Conservation (phyloP, 1,140 invertebrate genomes). For the Battus philenor region DNA sequence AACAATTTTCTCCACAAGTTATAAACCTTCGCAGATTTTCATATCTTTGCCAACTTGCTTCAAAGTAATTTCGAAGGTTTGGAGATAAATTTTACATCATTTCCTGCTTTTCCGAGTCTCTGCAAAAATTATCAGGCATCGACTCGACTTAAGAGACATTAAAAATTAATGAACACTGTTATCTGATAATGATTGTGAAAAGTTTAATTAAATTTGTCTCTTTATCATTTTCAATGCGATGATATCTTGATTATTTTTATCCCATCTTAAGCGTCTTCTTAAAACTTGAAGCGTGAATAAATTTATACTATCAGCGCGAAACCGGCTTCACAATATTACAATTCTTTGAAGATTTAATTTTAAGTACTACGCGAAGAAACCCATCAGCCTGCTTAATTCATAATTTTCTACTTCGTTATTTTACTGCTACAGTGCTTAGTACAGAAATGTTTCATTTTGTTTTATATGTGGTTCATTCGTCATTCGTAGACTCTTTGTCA, state of each 20-base stretch:
- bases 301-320: conserved; percentile 27
- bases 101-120: conserved; percentile 55
- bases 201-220: conserved; percentile 72
- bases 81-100: conserved; percentile 69
- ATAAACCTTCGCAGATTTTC: conserved; percentile 60
- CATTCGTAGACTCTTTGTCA: too few relatives aligned
- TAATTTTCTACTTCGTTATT: too few relatives aligned
- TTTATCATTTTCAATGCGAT: conserved; percentile 59
- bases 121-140: conserved; percentile 66
- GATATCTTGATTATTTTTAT: conserved; percentile 56
- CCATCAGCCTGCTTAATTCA: too few relatives aligned
- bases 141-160: conserved; percentile 53
- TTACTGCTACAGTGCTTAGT: too few relatives aligned
- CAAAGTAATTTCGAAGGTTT: conserved; percentile 63
- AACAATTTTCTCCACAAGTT: conserved; percentile 57
- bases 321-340: neutral
- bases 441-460: too few relatives aligned
- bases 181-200: conserved; percentile 70
- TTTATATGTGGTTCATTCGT: too few relatives aligned
- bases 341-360: neutral
- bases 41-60: conserved; percentile 57
- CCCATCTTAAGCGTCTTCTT: conserved; percentile 36
- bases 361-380: neutral
- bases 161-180: conserved; percentile 75
- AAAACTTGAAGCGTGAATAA: conserved; percentile 43